phyloP scores from a whole-genome alignment of 2,113 vertebrate species.

The Crocuta crocuta region DNA sequence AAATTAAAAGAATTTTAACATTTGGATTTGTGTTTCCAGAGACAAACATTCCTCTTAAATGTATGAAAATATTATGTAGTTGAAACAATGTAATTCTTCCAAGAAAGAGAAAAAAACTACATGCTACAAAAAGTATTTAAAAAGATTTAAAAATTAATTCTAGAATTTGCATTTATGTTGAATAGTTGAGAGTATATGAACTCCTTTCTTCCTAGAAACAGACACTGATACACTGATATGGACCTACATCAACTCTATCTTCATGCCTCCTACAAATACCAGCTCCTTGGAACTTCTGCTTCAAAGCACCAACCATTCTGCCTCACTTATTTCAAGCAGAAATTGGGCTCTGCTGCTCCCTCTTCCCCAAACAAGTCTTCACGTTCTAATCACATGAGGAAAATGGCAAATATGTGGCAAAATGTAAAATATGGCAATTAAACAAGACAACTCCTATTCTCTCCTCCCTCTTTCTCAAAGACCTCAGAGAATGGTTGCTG shows the following conservation, averaged over 20 bases:
- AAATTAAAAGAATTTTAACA: conserved; percentile 27
- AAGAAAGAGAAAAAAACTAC: background rate
- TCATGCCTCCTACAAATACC: background rate
- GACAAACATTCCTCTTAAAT: background rate
- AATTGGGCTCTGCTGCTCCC: background rate
- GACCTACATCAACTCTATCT: background rate
- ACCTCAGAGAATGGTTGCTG: background rate
- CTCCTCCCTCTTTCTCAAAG: background rate
- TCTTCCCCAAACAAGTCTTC: background rate
- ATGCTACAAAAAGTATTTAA: background rate
- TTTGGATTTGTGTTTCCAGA: conserved; percentile 2
- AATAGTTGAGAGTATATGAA: background rate
- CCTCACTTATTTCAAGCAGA: conserved; percentile 20
- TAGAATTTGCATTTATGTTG: background rate
- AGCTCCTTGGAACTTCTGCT: background rate
- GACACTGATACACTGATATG: background rate
- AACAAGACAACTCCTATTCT: conserved; percentile 11
- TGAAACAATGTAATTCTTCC: background rate
- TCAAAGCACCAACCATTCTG: background rate
- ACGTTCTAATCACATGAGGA: background rate
- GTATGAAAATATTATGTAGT: background rate
- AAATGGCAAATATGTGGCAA: background rate
- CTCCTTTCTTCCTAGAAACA: background rate
- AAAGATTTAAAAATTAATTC: conserved; percentile 2
- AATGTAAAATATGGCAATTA: conserved; percentile 5